Conservation (phyloP, 2,797 vertebrate genomes). For the Syngnathus acus region DNA sequence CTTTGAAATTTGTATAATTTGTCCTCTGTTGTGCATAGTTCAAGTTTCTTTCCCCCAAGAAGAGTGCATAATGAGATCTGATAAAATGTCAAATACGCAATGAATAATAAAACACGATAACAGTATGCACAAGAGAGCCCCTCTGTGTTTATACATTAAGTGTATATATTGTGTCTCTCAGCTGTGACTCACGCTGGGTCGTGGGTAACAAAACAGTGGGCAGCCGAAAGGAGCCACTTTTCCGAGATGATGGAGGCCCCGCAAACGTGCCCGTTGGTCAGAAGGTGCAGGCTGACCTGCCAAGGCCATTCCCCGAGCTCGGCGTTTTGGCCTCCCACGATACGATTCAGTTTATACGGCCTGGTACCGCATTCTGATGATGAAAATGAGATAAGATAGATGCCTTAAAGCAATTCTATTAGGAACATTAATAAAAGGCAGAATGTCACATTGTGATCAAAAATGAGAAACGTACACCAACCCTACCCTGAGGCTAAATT, state of each 20-base stretch:
- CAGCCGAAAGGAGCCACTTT: conserved; percentile 68
- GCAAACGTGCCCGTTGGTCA: conserved; percentile 46
- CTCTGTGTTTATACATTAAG: neutral
- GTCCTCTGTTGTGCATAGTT: conserved; percentile 26
- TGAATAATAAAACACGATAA: conserved; percentile 27
- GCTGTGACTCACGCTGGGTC: conserved; percentile 47
- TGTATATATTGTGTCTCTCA: neutral
- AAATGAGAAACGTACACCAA: conserved; percentile 17
- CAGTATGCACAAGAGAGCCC: neutral
- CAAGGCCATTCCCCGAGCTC: conserved; percentile 78
- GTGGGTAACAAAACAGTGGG: conserved; percentile 66
- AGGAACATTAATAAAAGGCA: conserved; percentile 30
- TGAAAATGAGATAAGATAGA: conserved; percentile 9
- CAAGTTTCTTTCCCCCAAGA: conserved; percentile 5
- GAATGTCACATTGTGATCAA: conserved; percentile 33
- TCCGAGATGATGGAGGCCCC: conserved; percentile 73
- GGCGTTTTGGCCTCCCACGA: conserved; percentile 73
- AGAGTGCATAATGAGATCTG: conserved; percentile 13
- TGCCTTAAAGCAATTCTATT: conserved; percentile 28
- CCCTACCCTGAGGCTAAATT: conserved; percentile 39
- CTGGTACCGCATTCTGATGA: conserved; percentile 66
- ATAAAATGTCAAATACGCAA: conserved; percentile 12
- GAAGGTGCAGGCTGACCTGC: conserved; percentile 76
- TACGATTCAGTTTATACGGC: conserved; percentile 75
- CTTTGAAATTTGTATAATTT: conserved; percentile 33